Evolutionary conservation across 2,888 invertebrate genomes (phyloP), one percentile per base, ranked within the genome.

Genomic region (Agrilus mali): DNA sequence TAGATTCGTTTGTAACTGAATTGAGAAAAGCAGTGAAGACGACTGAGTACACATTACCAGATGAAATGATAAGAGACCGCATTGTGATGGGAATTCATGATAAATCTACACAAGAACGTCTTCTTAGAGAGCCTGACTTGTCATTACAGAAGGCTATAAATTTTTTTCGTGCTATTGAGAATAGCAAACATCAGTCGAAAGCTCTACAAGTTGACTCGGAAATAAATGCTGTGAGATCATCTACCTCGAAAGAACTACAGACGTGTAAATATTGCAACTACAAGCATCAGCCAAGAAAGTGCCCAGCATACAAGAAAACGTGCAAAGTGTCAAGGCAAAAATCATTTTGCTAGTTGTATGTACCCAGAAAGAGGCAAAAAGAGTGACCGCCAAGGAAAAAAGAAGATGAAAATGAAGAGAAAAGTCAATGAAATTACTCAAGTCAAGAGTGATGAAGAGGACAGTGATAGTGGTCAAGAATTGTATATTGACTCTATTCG

Each of bases 1-100:
- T 58, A 46, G 55, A 57, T 40, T 45, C 43, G 31, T 60, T 58
- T 48, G 38, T 56, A 32, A 52, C 53, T 3, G 55, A 58, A 33
- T 34, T 55, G 35, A 53, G 47, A 45, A 52, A 52, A 38, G 46
- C 53, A 15, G 47, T 52, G 10, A 53, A 58, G 45, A 44, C 43
- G n/a, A 55, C 54, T 40, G 50, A 49, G 16, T 57, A 55, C 47
- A 39, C 39, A 27, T 46, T 55, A 32, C 46, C 44, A 40, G 52
- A 55, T 37, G 50, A 49, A 10, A 50, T 58, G 44, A 27, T 59
- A 7, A 41, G 54, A 43, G 55, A 57, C 39, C 41, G 50, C 17
- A 50, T 56, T 33, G 54, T 57, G 17, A 45, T 56, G 20, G 55
- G 55, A 17, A 45, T 55, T n/a, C 33, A 12, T 16, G 50, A 53